These are phyloP conservation scores for Epinephelus moara DNA, from an alignment of 2,113 vertebrate genomes.

Conservation along the genomic window DNA sequence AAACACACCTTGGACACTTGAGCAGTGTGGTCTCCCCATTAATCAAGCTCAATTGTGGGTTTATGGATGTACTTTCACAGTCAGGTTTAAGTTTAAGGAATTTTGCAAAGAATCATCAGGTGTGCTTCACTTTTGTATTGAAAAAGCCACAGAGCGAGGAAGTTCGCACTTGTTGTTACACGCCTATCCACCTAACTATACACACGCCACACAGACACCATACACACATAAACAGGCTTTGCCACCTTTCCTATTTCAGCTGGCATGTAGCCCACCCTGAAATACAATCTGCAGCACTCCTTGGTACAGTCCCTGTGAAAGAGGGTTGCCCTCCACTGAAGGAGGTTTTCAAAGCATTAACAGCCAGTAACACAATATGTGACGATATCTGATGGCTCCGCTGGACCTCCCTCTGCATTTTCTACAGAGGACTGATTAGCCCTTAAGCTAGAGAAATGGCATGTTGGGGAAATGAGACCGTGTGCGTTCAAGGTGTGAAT, in stretches of 20 bases:
- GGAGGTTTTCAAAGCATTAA: conserved; percentile 74
- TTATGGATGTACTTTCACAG: not conserved
- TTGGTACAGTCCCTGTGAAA: conserved; percentile 54
- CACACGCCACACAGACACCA: not conserved
- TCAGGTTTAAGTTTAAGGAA: not conserved
- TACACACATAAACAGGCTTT: conserved; percentile 45
- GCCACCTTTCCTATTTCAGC: conserved; percentile 52
- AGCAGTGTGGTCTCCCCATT: not conserved
- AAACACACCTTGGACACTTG: not conserved
- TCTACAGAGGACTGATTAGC: conserved; percentile 47
- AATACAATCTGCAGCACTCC: conserved; percentile 73
- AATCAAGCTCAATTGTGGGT: not conserved
- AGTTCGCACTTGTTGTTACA: conserved; percentile 41
- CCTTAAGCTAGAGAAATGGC: conserved; percentile 43
- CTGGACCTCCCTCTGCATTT: conserved; percentile 56
- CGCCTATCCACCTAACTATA: conserved; percentile 8
- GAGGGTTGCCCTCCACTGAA: conserved; percentile 77
- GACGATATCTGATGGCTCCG: conserved; percentile 56
- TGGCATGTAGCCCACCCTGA: conserved; percentile 71
- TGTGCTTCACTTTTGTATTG: conserved; percentile 4
- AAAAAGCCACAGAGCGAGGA: conserved; percentile 23
- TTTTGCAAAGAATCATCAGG: not conserved
- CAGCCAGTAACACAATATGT: conserved; percentile 76
- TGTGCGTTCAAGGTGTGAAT: conserved; percentile 24
- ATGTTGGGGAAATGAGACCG: conserved; percentile 36